Evolutionary conservation across 2,113 vertebrate species (phyloP).

Genomic region (Lagopus muta): DNA sequence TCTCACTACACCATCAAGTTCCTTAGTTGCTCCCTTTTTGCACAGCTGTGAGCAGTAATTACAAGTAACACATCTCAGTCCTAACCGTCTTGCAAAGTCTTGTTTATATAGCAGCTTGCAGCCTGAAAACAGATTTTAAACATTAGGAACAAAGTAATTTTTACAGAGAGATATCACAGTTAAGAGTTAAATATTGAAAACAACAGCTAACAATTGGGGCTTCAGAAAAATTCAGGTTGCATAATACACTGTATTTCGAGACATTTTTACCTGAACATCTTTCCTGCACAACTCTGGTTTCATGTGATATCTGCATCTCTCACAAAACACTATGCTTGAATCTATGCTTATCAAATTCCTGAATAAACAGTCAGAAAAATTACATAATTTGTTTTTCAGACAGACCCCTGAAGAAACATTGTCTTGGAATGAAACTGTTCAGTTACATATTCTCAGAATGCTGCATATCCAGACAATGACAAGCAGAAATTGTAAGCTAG

Average conservation of each 20-base stretch:
- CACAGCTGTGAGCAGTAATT: slow-evolving; percentile 98
- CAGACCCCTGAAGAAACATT: background rate
- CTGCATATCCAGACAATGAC: background rate
- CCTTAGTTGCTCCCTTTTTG: slow-evolving; percentile 91
- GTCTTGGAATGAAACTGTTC: background rate
- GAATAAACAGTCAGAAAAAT: background rate
- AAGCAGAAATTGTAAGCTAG: background rate
- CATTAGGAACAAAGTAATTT: slow-evolving; percentile 67
- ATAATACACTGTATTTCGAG: background rate
- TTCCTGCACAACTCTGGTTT: background rate
- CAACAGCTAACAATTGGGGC: slow-evolving; percentile 15
- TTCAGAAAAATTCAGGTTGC: slow-evolving; percentile 35
- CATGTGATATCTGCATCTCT: background rate
- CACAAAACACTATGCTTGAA: background rate
- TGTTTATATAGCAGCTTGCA: slow-evolving; percentile 98
- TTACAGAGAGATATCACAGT: slow-evolving; percentile 48
- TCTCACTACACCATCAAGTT: slow-evolving; percentile 89
- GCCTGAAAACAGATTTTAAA: slow-evolving; percentile 82
- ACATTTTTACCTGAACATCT: slow-evolving; percentile 15
- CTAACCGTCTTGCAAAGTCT: slow-evolving; percentile 94
- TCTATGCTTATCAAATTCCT: background rate
- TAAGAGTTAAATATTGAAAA: slow-evolving; percentile 31
- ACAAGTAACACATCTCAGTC: slow-evolving; percentile 97
- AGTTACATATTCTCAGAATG: background rate
- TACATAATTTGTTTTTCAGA: background rate